Evolutionary conservation across 2,113 vertebrate species (phyloP), one percentile per base, ranked within the genome.

Genomic region (Aptenodytes forsteri): DNA sequence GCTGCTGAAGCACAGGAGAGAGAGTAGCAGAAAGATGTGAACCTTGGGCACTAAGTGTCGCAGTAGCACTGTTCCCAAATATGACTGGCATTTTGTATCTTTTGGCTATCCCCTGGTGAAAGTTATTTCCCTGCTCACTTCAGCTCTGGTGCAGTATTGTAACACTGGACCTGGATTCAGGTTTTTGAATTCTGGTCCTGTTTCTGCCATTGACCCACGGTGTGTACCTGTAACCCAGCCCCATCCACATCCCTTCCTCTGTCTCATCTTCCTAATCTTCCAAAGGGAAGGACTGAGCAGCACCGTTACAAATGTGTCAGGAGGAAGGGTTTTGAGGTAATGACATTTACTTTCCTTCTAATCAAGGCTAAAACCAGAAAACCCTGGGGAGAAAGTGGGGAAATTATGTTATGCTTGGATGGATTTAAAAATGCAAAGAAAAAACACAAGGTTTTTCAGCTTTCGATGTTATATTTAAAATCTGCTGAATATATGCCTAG

Each of bases 401-500:
- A 55, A 87, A 73, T 26, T 58, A n/a, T 38, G 10, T 52, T 92
- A 59, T 62, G 32, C 55, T 82, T 94, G 50, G 12, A 13, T 26
- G 27, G 29, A 73, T 67, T 78, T 87, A 71, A 64, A 95, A 94
- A 92, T 47, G n/a, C 26, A 40, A 81, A 82, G 47, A 46, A 70
- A 69, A 54, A 73, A 13, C 21, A 25, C 13, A 83, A 22, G 11
- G 16, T 59, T 26, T 91, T 92, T 82, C 26, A 67, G 18, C 32
- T 50, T 89, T 83, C 0, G 0, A 32, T 70, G 13, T 59, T 78
- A 42, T 19, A 70, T 81, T 91, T 55, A 11, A 78, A 83, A 91
- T 66, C 59, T 82, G 29, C 11, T n/a, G 69, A 75, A 87, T 67
- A 70, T 42, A 71, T 18, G 20, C 50, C 19, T 38, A 55, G 19